Evolutionary conservation across 2,888 invertebrate genomes (phyloP), one percentile per base, ranked within the genome.

Genomic region (Empis stercorea): DNA sequence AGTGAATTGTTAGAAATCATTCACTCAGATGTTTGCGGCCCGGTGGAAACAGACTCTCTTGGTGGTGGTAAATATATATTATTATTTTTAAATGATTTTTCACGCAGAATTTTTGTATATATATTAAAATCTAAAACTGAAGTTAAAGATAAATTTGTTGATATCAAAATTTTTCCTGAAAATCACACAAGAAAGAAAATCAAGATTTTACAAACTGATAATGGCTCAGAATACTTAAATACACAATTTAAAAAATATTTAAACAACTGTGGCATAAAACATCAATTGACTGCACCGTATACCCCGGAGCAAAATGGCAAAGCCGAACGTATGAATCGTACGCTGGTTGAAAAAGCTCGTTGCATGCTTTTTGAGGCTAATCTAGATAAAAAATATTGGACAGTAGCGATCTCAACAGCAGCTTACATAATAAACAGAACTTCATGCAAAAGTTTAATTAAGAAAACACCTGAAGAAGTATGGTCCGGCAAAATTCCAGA

Each of bases 1-100:
- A 54, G 27, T 15, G 27, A 47, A 40, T 37, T 52, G 32, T 50
- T 66, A 23, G 59, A 65, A 16, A 4, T 63, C 14, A 48, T 67
- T 4, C 64, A 66, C 45, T 49, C 61, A 2, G 66, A 66, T 51
- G 46, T 66, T 1, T 63, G 64, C 54, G 64, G 65, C 7, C 63
- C 63, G 6, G 63, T 65, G 61, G 59, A 63, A 47, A 51, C 46
- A 4, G 42, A 48, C 10, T 67, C 66, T 9, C 27, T 48, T 32
- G 50, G 53, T 13, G 48, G 41, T 7, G 40, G 27, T 2, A 37
- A 32, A 37, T 49, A 48, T 14, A 45, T 52, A 10, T 2, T 50
- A 10, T 41, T 47, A 3, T 27, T 48, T 2, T 46, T 50, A 16
- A 49, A 51, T 43, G 51, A 51, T 51, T 50, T 32, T 14, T 44